Conservation (phyloP, 2,888 invertebrate species). For the Lasius platythorax region DNA sequence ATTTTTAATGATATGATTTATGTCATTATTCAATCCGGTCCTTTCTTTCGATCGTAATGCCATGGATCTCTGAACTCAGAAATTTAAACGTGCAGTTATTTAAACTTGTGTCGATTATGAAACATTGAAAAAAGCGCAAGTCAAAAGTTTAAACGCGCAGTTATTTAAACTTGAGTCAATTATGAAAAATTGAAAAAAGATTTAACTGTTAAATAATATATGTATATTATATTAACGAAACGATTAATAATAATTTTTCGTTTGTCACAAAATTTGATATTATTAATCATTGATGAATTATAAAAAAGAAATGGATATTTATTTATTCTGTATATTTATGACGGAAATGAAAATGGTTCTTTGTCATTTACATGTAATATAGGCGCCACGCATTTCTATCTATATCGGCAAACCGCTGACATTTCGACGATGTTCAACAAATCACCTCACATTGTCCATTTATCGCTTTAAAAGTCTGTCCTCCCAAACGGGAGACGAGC, state of each 20-base stretch:
- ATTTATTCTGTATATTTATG: not conserved
- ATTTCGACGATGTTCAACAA: constrained; percentile 13
- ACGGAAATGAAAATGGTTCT: not conserved
- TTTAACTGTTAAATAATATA: not conserved
- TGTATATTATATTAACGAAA: not conserved
- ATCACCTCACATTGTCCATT: constrained; percentile 19
- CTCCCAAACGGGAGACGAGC: constrained; percentile 2
- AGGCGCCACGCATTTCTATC: not conserved
- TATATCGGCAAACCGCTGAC: not conserved
- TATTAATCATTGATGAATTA: not conserved
- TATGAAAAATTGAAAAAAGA: not conserved
- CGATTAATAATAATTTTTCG: not conserved
- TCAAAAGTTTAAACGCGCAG: not conserved
- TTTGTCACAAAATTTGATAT: not conserved
- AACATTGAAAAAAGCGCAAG: not conserved
- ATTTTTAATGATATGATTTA: constrained; percentile 70
- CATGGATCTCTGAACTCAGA: constrained; percentile 58
- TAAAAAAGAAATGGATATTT: not conserved
- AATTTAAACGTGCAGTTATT: not conserved
- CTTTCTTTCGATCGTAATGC: constrained; percentile 35
- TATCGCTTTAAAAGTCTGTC: constrained; percentile 9
- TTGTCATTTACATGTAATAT: not conserved
- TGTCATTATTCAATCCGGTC: constrained; percentile 67
- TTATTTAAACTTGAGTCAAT: constrained; percentile 1
- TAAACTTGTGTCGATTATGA: not conserved